phyloP scores from a whole-genome alignment of 2,113 vertebrate species.

The Glareola pratincola region DNA sequence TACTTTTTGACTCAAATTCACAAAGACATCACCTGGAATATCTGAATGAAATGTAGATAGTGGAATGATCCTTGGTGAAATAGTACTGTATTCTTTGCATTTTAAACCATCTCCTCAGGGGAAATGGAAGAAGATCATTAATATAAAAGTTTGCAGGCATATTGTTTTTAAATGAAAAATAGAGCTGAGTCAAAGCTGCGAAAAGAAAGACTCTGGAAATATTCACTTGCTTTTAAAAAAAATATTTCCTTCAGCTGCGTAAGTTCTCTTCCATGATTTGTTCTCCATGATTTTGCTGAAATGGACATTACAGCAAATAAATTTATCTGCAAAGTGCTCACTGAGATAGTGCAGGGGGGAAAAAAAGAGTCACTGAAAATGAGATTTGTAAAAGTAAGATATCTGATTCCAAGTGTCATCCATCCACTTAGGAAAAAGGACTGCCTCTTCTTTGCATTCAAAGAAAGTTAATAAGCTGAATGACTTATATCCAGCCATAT shows the following conservation, averaged over 20 bases:
- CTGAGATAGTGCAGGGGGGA: accelerated
- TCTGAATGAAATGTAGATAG: neutral
- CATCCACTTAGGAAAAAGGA: neutral
- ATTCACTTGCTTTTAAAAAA: neutral
- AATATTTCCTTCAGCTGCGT: neutral
- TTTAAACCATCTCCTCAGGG: neutral
- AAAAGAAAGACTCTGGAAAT: neutral
- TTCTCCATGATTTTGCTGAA: neutral
- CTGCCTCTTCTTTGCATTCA: neutral
- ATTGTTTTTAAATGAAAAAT: neutral
- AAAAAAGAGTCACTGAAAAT: neutral
- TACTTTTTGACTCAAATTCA: neutral
- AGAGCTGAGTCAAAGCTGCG: neutral
- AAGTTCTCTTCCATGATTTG: neutral
- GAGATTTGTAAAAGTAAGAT: neutral
- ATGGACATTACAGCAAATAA: neutral
- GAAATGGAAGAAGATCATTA: neutral
- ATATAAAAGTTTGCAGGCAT: neutral
- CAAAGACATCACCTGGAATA: neutral
- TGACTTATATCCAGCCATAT: neutral
- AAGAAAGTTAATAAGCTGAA: neutral
- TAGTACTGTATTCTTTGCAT: neutral
- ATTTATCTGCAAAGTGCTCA: neutral
- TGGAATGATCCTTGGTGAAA: neutral
- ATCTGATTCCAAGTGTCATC: neutral